Conservation (phyloP, 2,888 invertebrate genomes). For the Drosophila picticornis region DNA sequence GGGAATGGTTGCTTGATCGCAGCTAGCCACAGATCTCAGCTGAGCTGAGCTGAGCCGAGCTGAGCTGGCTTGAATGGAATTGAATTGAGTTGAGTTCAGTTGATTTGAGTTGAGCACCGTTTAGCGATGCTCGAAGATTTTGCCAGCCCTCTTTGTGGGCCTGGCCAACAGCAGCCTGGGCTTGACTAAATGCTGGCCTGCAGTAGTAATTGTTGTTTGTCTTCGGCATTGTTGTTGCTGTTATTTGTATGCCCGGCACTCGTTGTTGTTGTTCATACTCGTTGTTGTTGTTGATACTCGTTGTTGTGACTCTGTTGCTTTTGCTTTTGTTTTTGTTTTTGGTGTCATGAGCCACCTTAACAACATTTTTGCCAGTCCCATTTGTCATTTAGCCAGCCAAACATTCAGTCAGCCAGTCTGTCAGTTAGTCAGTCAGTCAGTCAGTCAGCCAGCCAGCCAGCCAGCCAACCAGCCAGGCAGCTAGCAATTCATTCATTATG, state of each 20-base stretch:
- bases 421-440: conserved; percentile 11
- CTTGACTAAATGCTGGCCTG: conserved; percentile 70
- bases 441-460: conserved; percentile 18
- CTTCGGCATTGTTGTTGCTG: conserved; percentile 34
- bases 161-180: conserved; percentile 69
- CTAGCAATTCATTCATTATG: conserved; percentile 77
- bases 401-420: conserved; percentile 37
- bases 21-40: conserved; percentile 29
- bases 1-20: conserved; percentile 27
- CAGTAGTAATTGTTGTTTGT: conserved; percentile 67
- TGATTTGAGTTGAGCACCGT: conserved; percentile 25
- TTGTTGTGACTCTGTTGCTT: background rate
- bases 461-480: conserved; percentile 14
- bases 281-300: conserved; percentile 18
- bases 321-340: conserved; percentile 27
- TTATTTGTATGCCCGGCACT: conserved; percentile 10
- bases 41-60: background rate
- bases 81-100: conserved; percentile 4
- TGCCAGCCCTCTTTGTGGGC: conserved; percentile 56
- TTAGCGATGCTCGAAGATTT: conserved; percentile 49
- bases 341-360: conserved; percentile 82
- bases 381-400: conserved; percentile 66
- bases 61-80: background rate
- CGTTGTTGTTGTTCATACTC: conserved; percentile 14
- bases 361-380: conserved; percentile 80